Percentiles rank a stretch among this genome's conserved stretches.
Conservation (phyloP, 2,888 invertebrate species). For the Eulithis prunata region DNA sequence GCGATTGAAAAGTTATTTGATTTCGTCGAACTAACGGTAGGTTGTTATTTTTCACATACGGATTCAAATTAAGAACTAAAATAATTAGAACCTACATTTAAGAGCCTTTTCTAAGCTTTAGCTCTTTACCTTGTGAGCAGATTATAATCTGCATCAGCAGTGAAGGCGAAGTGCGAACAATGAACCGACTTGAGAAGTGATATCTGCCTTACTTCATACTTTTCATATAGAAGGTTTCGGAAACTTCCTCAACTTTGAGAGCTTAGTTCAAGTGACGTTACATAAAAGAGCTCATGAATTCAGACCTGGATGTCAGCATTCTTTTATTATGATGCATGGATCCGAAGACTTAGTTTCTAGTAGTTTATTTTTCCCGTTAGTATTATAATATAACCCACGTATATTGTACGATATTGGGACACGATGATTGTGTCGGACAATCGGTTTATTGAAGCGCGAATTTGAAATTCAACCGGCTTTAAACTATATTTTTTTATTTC, state of each 20-base stretch:
- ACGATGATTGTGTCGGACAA: slow-evolving; percentile 63
- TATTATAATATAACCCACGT: slow-evolving; percentile 40
- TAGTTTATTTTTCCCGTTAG: slow-evolving; percentile 52
- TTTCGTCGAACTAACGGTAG: not conserved
- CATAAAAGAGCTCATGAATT: slow-evolving; percentile 65
- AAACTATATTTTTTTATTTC: not conserved
- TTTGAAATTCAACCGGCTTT: slow-evolving; percentile 41
- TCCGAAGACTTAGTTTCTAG: slow-evolving; percentile 49
- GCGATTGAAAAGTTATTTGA: too few relatives aligned
- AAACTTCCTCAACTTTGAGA: slow-evolving; percentile 61
- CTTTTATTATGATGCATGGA: slow-evolving; percentile 35
- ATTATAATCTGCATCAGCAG: slow-evolving; percentile 14
- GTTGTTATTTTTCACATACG: not conserved
- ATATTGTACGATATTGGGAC: slow-evolving; percentile 62
- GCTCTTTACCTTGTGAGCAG: not conserved
- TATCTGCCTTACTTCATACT: slow-evolving; percentile 61
- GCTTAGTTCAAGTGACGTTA: slow-evolving; percentile 64
- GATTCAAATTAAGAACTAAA: not conserved
- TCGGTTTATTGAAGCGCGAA: slow-evolving; percentile 64
- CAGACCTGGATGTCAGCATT: slow-evolving; percentile 51
- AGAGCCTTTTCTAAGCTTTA: not conserved
- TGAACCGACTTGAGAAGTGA: slow-evolving; percentile 44
- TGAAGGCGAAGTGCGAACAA: slow-evolving; percentile 36
- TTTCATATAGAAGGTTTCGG: slow-evolving; percentile 59
- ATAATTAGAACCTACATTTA: not conserved